Percentiles rank a stretch among this genome's conserved stretches.
These are phyloP conservation scores for Vulpes vulpes DNA, from an alignment of 2,113 vertebrate species.

Conservation along the genomic window DNA sequence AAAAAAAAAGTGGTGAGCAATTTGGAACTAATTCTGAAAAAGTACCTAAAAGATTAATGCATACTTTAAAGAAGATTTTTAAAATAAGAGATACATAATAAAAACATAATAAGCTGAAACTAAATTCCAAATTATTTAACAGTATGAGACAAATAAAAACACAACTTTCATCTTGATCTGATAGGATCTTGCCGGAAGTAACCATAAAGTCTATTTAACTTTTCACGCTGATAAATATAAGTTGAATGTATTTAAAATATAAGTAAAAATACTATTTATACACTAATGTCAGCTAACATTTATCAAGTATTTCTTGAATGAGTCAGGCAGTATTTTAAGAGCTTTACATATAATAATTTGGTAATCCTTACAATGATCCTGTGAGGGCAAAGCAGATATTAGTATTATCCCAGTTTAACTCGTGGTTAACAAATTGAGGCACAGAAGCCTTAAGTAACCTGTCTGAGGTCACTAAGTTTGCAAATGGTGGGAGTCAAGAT, in stretches of 20 bases:
- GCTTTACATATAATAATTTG: background rate
- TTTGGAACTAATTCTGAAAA: background rate
- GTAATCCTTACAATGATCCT: constrained; percentile 28
- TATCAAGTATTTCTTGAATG: constrained; percentile 21
- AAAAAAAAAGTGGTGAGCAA: background rate
- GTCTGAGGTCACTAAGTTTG: background rate
- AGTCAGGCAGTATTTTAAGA: background rate
- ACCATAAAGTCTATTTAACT: constrained; percentile 27
- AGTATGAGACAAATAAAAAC: background rate
- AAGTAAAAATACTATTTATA: background rate
- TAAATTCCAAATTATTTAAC: constrained; percentile 46
- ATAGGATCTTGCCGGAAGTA: background rate
- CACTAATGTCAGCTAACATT: background rate
- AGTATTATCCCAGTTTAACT: constrained; percentile 15
- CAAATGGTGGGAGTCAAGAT: background rate
- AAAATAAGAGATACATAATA: constrained; percentile 15
- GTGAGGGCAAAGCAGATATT: background rate
- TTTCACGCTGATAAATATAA: background rate
- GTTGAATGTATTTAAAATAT: background rate
- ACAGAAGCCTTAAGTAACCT: background rate
- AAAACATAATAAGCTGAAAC: constrained; percentile 13
- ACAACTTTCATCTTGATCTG: background rate
- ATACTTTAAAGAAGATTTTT: constrained; percentile 21
- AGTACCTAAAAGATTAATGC: background rate
- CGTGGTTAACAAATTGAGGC: background rate